Conservation (phyloP, 2,797 vertebrate genomes). For the Thunnus albacares region DNA sequence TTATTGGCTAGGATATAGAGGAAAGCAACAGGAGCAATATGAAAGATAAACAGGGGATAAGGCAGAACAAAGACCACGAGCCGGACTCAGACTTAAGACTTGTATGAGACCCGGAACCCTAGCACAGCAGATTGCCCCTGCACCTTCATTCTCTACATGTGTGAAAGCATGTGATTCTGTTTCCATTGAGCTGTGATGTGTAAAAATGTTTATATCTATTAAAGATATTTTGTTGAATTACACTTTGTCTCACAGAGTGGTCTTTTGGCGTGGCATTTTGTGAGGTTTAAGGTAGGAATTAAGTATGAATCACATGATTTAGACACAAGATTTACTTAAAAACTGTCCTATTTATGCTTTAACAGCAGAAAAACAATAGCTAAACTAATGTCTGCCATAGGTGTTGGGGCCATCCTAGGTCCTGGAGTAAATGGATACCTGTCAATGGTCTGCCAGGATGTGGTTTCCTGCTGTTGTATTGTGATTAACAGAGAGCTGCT, state of each 20-base stretch:
- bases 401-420: conserved; percentile 10
- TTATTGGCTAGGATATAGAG: conserved; percentile 52
- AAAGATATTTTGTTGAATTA: conserved; percentile 87
- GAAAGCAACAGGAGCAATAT: conserved; percentile 34
- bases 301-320: not conserved
- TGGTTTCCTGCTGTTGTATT: conserved; percentile 43
- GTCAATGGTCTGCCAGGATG: conserved; percentile 44
- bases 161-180: conserved; percentile 80
- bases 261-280: not conserved
- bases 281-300: too few species aligned
- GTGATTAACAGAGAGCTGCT: conserved; percentile 67
- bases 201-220: conserved; percentile 85
- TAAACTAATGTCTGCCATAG: not conserved
- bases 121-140: conserved; percentile 67
- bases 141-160: conserved; percentile 79
- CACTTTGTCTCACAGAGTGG: conserved; percentile 32
- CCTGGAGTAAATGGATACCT: conserved; percentile 52
- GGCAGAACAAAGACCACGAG: conserved; percentile 46
- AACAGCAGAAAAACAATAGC: not conserved
- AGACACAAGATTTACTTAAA: not conserved
- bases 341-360: not conserved
- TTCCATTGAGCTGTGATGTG: conserved; percentile 85
- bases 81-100: conserved; percentile 35
- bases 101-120: conserved; percentile 31
- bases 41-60: conserved; percentile 34